Evolutionary conservation across 2,888 invertebrate species (phyloP), one percentile per base, ranked within the genome.

Genomic region (Drosophila sordidula): DNA sequence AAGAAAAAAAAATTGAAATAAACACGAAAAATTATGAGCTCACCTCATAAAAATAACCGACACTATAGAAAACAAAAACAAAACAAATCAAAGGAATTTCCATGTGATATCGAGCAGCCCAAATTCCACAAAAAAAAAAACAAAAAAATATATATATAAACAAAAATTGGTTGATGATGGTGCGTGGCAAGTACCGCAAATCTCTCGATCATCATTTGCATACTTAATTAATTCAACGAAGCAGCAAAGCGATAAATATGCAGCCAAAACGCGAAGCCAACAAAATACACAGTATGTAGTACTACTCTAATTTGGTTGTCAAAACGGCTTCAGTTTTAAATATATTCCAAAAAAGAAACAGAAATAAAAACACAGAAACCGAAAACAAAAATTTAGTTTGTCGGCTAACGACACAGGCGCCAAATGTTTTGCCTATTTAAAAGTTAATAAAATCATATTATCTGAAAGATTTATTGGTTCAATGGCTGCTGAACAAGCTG

Each of bases 391-490:
- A n/a, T 49, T 41, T 47, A 41, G 58, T 70, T 70, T 18, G 62
- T 44, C 45, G 45, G 25, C 55, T 41, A 70, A 54, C 61, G 46
- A 57, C 44, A 64, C 75, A 78, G 88, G 83, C 85, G 86, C 84
- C 84, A 85, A 85, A 88, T 86, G 88, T 74, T 87, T 85, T 78
- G 81, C 72, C 77, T 75, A 87, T 80, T 87, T 86, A 78, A 86
- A 86, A 88, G 83, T 85, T 72, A 86, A 88, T 88, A 86, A 88
- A 88, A 85, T 70, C 86, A 88, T 88, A 86, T 85, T 88, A 88
- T 83, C 78, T 58, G 67, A 8, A 73, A 86, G 85, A 85, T 85
- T 85, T 85, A 85, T 85, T 76, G 74, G 88, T 83, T 85, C 86
- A 83, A 67, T 70, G 57, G 68, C 59, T 67, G 75, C 66, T 45